phyloP scores from a whole-genome alignment of 2,797 vertebrate species.

The Varecia variegata region DNA sequence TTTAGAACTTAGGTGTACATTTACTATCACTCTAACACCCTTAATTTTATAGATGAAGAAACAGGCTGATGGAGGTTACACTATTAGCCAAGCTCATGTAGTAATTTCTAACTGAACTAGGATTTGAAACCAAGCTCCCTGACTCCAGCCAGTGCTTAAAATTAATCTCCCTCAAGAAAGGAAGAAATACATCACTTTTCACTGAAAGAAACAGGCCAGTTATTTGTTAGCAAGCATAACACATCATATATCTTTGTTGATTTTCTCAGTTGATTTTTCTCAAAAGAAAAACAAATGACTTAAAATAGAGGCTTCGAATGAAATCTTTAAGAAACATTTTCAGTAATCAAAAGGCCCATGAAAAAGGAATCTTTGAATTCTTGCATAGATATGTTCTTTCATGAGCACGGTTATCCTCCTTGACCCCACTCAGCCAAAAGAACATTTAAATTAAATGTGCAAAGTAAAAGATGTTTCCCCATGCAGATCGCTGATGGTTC shows the following conservation, averaged over 20 bases:
- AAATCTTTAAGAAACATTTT: background rate
- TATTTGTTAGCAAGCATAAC: background rate
- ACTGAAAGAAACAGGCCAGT: background rate
- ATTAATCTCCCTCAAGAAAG: background rate
- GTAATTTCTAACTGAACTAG: background rate
- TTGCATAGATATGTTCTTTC: background rate
- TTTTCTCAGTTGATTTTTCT: background rate
- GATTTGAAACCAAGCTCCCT: background rate
- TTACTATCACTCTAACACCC: background rate
- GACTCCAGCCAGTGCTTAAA: background rate
- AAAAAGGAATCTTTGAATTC: background rate
- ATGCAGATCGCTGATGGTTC: background rate
- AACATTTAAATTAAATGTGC: background rate
- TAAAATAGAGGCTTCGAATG: slow-evolving; percentile 6
- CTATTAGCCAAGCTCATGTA: background rate
- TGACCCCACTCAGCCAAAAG: background rate
- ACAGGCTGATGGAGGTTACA: background rate
- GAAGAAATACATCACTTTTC: background rate
- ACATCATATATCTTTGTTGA: background rate
- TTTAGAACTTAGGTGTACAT: background rate
- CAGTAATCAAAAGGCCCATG: background rate
- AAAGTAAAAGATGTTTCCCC: too few relatives aligned
- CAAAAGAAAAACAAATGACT: background rate
- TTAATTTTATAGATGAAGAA: slow-evolving; percentile 2
- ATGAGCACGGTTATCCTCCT: rapidly evolving